Evolutionary conservation across 2,888 invertebrate species (phyloP).

Genomic region (Xestia sexstrigata): DNA sequence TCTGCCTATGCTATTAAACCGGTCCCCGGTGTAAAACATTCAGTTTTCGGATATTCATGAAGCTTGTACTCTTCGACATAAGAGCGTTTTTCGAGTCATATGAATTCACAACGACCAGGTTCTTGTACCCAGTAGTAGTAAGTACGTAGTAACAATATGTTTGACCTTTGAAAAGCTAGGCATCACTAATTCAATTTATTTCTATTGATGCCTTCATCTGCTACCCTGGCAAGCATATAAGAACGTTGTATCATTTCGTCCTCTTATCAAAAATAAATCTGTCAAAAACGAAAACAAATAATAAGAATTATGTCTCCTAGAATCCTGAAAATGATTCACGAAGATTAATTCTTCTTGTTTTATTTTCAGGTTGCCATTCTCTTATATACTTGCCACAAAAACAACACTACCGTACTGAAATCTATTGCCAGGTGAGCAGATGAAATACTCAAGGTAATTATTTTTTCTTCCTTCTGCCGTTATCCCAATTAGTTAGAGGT

Average conservation of each 20-base stretch:
- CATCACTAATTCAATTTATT: not conserved
- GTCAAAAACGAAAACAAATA: not conserved
- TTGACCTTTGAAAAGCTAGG: not conserved
- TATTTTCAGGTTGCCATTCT: constrained; percentile 54
- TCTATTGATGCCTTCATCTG: not conserved
- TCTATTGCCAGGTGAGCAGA: constrained; percentile 38
- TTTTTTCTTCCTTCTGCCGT: not conserved
- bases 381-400: constrained; percentile 24
- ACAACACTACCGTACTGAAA: constrained; percentile 16
- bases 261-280: not conserved
- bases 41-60: not conserved
- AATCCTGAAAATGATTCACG: constrained; percentile 52
- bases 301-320: constrained; percentile 14
- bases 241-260: not conserved
- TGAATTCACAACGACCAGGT: not conserved
- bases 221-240: not conserved
- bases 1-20: not conserved
- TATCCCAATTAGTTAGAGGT: not conserved
- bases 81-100: not conserved
- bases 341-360: constrained; percentile 56
- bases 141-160: not conserved
- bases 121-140: not conserved
- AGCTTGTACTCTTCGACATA: not conserved
- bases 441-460: constrained; percentile 9
- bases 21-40: not conserved